phyloP scores from a whole-genome alignment of 2,888 invertebrate species.

The Tridacna crocea region DNA sequence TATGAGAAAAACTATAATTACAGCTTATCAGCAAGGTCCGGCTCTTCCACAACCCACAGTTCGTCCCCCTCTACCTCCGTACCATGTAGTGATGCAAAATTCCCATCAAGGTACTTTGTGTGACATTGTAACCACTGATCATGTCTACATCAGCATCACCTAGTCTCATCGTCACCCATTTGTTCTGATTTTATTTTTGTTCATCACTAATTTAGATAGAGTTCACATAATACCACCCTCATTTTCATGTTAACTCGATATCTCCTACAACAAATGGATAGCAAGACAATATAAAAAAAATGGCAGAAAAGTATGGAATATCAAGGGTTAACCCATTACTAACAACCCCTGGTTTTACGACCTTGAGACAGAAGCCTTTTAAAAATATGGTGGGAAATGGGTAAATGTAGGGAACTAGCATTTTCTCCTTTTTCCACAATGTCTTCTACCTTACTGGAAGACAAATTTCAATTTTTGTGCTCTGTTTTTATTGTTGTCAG shows the following conservation, averaged over 20 bases:
- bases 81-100: constrained; percentile 81
- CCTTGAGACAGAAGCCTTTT: too few relatives aligned
- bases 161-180: constrained; percentile 1
- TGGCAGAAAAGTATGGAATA: too few relatives aligned
- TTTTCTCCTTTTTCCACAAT: not conserved
- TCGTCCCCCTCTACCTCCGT: constrained; percentile 81
- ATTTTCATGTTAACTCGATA: not conserved
- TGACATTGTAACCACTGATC: constrained; percentile 29
- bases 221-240: not conserved
- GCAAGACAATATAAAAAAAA: too few relatives aligned
- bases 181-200: not conserved
- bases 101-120: constrained; percentile 69
- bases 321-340: too few relatives aligned
- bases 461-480: too few relatives aligned
- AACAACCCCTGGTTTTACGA: too few relatives aligned
- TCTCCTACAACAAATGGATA: too few relatives aligned
- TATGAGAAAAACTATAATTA: constrained; percentile 25
- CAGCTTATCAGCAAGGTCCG: constrained; percentile 44
- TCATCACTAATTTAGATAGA: constrained; percentile 27
- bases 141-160: constrained; percentile 3
- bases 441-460: too few relatives aligned
- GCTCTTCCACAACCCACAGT: constrained; percentile 38
- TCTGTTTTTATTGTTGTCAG: too few relatives aligned
- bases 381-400: not conserved
- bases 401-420: not conserved